Evolutionary conservation across 2,113 vertebrate species (phyloP).

Genomic region (Sinocyclocheilus maitianheensis): DNA sequence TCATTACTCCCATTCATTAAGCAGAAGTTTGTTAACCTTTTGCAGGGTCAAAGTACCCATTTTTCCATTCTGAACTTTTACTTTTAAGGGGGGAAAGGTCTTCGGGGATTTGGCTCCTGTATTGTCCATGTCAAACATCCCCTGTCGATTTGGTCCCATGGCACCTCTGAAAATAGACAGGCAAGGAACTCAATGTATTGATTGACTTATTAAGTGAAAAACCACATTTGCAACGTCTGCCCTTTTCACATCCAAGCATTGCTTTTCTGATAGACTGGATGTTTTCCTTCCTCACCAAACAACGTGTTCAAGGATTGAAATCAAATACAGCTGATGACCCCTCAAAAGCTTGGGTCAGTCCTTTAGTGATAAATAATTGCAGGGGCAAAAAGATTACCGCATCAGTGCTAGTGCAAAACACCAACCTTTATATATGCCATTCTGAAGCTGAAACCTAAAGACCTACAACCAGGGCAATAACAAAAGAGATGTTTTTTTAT

Average conservation of each 20-base stretch:
- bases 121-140: slow-evolving; percentile 69
- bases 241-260: slow-evolving; percentile 58
- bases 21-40: slow-evolving; percentile 79
- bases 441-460: slow-evolving; percentile 38
- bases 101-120: slow-evolving; percentile 59
- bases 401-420: slow-evolving; percentile 24
- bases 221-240: slow-evolving; percentile 64
- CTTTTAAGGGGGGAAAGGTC: slow-evolving; percentile 66
- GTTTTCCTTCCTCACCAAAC: slow-evolving; percentile 54
- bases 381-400: slow-evolving; percentile 30
- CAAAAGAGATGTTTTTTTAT: slow-evolving; percentile 8
- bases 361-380: slow-evolving; percentile 29
- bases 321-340: slow-evolving; percentile 47
- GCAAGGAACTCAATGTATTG: slow-evolving; percentile 70
- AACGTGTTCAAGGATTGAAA: slow-evolving; percentile 43
- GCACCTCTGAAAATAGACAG: slow-evolving; percentile 61
- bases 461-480: slow-evolving; percentile 43
- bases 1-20: slow-evolving; percentile 75
- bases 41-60: slow-evolving; percentile 71
- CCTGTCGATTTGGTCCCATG: slow-evolving; percentile 68
- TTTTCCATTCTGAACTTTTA: slow-evolving; percentile 72
- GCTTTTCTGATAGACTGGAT: slow-evolving; percentile 48
- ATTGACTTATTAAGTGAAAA: slow-evolving; percentile 76
- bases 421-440: slow-evolving; percentile 25
- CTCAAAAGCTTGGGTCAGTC: slow-evolving; percentile 38